phyloP scores from a whole-genome alignment of 2,797 vertebrate genomes.

The Amblyraja radiata region DNA sequence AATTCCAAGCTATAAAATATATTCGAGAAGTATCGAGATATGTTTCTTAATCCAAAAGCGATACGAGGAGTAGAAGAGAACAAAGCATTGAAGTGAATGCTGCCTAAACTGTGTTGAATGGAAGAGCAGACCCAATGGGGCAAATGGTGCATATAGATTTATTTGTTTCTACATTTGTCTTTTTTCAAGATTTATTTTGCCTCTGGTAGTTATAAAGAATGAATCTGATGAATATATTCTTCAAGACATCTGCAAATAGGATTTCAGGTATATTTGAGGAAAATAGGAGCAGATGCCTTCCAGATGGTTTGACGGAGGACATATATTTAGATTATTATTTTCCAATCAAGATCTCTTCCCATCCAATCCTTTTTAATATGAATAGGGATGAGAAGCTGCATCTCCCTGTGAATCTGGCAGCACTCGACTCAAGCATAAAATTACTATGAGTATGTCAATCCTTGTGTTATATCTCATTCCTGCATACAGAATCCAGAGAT shows the following conservation, averaged over 20 bases:
- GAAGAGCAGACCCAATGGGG: too few species aligned
- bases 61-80: too few species aligned
- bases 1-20: too few species aligned
- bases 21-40: too few species aligned
- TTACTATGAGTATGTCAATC: neutral
- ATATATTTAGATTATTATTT: constrained; percentile 8
- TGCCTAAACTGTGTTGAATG: too few species aligned
- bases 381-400: too few species aligned
- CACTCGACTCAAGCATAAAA: neutral
- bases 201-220: neutral
- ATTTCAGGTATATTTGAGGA: neutral
- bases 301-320: neutral
- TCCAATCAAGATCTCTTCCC: neutral
- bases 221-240: constrained; percentile 11
- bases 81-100: too few species aligned
- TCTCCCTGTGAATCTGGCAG: neutral
- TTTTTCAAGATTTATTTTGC: neutral
- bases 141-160: too few species aligned
- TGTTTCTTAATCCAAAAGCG: too few species aligned
- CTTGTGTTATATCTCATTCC: neutral
- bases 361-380: too few species aligned
- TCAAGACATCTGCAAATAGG: neutral
- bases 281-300: neutral
- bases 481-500: neutral
- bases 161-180: neutral